phyloP scores from a whole-genome alignment of 92 coral and sea anemone genomes.

The Porites evermanni region DNA sequence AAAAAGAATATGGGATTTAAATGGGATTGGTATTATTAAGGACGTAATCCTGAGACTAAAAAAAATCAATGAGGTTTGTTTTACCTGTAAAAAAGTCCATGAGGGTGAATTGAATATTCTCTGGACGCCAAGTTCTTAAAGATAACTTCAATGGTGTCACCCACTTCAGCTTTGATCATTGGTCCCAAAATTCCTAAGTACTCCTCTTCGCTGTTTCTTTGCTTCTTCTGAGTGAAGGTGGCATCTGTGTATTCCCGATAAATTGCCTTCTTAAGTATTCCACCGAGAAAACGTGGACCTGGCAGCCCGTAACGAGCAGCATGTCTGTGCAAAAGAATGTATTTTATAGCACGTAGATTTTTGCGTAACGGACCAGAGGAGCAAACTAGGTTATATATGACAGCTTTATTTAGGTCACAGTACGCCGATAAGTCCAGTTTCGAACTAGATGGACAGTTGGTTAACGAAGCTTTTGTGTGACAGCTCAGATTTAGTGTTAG shows the following conservation, averaged over 20 bases:
- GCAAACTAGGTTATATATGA: no score
- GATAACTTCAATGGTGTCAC: constrained; percentile 89
- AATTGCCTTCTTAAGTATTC: constrained; percentile 81
- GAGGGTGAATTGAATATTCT: constrained; percentile 90
- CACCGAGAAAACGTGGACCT: constrained; percentile 73
- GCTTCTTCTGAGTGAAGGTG: constrained; percentile 63
- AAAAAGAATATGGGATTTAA: no score
- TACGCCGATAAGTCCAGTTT: no score
- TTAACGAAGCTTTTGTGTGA: no score
- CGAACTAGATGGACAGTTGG: no score
- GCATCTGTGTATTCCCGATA: constrained; percentile 83
- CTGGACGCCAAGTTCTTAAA: constrained; percentile 85
- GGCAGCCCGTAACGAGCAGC: constrained; percentile 61
- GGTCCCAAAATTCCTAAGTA: constrained; percentile 92
- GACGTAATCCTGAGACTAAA: no score
- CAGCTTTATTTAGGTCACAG: no score
- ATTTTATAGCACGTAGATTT: neutral
- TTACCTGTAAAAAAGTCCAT: constrained; percentile 89
- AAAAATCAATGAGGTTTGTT: no score
- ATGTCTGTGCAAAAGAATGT: neutral
- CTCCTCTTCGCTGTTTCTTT: constrained; percentile 46
- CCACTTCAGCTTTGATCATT: constrained; percentile 88
- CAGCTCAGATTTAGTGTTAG: no score
- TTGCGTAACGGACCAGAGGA: neutral
- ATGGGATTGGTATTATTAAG: no score